These are phyloP conservation scores for Haliclona indistincta DNA, from an alignment of 37 sponge, comb jelly and placozoan species.

Conservation along the genomic window DNA sequence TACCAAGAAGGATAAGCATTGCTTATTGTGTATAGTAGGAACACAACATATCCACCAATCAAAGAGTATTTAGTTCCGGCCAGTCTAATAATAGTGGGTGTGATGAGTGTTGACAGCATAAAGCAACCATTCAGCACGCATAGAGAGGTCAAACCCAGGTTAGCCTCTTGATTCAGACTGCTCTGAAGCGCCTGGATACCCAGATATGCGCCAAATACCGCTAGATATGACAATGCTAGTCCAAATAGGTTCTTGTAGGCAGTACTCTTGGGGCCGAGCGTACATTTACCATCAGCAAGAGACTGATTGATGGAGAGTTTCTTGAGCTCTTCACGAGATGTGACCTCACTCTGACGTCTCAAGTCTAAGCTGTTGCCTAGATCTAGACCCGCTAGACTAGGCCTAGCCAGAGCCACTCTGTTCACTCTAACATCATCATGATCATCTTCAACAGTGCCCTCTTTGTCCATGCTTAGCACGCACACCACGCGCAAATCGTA, in stretches of 20 bases:
- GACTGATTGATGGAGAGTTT: no score
- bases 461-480: no score
- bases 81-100: not conserved
- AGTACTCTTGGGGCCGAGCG: not conserved
- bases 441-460: no score
- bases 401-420: no score
- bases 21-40: not conserved
- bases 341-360: no score
- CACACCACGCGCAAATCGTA: no score
- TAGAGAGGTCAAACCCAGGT: constrained; percentile 21
- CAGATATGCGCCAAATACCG: not conserved
- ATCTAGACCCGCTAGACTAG: no score
- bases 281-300: not conserved
- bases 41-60: not conserved
- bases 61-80: constrained; percentile 16
- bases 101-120: not conserved
- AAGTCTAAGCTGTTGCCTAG: no score
- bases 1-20: constrained; percentile 54
- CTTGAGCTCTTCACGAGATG: no score
- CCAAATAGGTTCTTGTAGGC: constrained; percentile 20
- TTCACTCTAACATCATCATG: no score
- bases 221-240: not conserved
- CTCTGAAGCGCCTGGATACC: constrained; percentile 37
- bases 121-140: constrained; percentile 24
- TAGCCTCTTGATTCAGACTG: constrained; percentile 9